A percentile compares a stretch with the other conserved stretches of the same genome.
Evolutionary conservation across 1,140 invertebrate genomes (phyloP).

Genomic region (Augochlora pura): DNA sequence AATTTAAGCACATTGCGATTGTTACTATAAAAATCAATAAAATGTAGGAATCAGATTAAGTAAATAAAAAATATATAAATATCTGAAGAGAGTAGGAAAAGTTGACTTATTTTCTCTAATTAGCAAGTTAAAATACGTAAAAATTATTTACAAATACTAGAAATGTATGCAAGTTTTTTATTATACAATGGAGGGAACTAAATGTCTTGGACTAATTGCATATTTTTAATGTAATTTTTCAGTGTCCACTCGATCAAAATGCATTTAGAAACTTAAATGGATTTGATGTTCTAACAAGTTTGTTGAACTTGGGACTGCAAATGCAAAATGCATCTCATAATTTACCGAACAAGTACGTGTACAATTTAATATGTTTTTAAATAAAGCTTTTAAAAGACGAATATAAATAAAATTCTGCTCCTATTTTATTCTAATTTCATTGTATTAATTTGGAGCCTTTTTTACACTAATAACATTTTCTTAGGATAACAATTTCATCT

Average conservation of each 20-base stretch:
- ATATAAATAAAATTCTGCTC: not conserved
- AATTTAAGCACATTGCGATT: too few species aligned
- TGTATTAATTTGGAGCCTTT: not conserved
- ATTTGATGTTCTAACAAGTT: slow-evolving; percentile 80
- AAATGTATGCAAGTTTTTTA: too few species aligned
- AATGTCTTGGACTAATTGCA: not conserved
- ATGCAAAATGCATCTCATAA: slow-evolving; percentile 76
- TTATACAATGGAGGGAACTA: too few species aligned
- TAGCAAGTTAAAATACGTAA: too few species aligned
- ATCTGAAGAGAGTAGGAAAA: too few species aligned
- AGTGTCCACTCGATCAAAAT: slow-evolving; percentile 80
- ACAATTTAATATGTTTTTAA: not conserved
- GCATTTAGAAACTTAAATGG: slow-evolving; percentile 81
- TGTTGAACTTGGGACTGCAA: slow-evolving; percentile 77
- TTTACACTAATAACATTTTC: not conserved
- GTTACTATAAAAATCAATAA: too few species aligned
- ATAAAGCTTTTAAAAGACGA: not conserved
- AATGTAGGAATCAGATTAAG: too few species aligned
- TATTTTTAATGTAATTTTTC: slow-evolving; percentile 36
- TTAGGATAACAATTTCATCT: not conserved
- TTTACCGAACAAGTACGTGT: slow-evolving; percentile 82
- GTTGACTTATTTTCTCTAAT: too few species aligned
- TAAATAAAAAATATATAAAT: too few species aligned
- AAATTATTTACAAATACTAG: too few species aligned
- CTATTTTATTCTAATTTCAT: not conserved